These are phyloP conservation scores for Perccottus glenii DNA, from an alignment of 2,113 vertebrate species.

Conservation along the genomic window DNA sequence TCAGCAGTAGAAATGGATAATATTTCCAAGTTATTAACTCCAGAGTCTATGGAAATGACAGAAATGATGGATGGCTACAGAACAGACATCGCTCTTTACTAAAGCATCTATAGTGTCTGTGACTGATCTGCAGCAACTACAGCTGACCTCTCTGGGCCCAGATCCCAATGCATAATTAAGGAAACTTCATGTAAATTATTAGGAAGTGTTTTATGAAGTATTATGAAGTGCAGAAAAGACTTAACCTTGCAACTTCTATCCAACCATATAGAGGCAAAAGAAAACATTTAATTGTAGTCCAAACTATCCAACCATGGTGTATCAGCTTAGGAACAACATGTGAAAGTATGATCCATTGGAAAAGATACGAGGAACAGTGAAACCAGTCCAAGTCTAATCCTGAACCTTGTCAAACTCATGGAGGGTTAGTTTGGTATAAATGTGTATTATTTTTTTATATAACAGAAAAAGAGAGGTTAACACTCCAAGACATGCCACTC, in stretches of 20 bases:
- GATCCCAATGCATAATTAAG: slow-evolving; percentile 33
- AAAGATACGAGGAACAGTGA: no score
- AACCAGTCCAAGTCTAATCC: no score
- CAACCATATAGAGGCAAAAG: not conserved
- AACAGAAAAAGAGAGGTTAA: no score
- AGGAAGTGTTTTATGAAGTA: slow-evolving; percentile 2
- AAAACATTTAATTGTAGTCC: no score
- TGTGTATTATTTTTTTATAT: no score
- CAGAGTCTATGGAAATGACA: slow-evolving; percentile 35
- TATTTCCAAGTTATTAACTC: slow-evolving; percentile 63
- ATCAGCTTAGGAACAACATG: no score
- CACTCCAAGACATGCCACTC: no score
- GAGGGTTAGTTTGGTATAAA: no score
- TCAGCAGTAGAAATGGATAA: slow-evolving; percentile 39
- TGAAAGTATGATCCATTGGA: no score
- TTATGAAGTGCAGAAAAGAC: not conserved
- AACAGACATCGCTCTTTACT: slow-evolving; percentile 27
- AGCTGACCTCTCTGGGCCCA: slow-evolving; percentile 35
- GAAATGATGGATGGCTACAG: slow-evolving; percentile 26
- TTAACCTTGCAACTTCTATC: not conserved
- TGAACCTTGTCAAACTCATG: no score
- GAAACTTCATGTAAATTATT: slow-evolving; percentile 32
- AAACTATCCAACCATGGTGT: no score
- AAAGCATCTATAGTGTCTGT: slow-evolving; percentile 25
- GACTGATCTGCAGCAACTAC: slow-evolving; percentile 32